Evolutionary conservation across 2,113 vertebrate species (phyloP).

Genomic region (Orycteropus afer): DNA sequence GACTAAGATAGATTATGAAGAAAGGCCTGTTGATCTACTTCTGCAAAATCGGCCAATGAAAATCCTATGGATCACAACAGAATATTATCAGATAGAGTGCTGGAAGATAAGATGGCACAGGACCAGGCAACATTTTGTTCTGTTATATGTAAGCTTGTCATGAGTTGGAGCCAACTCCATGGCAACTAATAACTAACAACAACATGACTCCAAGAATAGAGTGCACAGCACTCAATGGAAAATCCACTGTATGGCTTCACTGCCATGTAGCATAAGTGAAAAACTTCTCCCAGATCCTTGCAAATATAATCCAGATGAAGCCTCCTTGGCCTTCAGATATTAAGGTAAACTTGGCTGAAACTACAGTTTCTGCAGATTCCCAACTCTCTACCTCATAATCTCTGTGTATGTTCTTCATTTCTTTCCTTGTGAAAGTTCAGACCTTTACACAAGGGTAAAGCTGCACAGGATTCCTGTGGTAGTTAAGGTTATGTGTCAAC

Average conservation of each 20-base stretch:
- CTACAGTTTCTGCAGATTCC: conserved; percentile 57
- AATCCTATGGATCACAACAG: neutral
- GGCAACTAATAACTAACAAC: neutral
- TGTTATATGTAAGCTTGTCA: neutral
- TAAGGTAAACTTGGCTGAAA: conserved; percentile 68
- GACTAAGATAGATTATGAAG: neutral
- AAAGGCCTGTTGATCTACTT: neutral
- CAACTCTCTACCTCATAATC: neutral
- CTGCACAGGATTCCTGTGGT: too few species aligned
- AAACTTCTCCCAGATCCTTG: conserved; percentile 20
- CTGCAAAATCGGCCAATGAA: neutral
- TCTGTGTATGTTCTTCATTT: conserved; percentile 63
- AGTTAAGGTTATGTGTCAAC: too few species aligned
- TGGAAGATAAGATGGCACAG: neutral
- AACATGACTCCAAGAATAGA: neutral
- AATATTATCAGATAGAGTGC: neutral
- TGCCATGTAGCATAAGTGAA: conserved; percentile 36
- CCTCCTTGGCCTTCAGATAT: conserved; percentile 53
- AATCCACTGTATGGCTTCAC: neutral
- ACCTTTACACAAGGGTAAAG: neutral
- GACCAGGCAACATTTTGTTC: neutral
- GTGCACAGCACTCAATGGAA: neutral
- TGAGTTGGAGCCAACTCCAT: neutral
- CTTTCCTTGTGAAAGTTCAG: conserved; percentile 58
- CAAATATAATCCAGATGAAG: conserved; percentile 70